Conservation (phyloP, 2,113 vertebrate species). For the Natator depressus region DNA sequence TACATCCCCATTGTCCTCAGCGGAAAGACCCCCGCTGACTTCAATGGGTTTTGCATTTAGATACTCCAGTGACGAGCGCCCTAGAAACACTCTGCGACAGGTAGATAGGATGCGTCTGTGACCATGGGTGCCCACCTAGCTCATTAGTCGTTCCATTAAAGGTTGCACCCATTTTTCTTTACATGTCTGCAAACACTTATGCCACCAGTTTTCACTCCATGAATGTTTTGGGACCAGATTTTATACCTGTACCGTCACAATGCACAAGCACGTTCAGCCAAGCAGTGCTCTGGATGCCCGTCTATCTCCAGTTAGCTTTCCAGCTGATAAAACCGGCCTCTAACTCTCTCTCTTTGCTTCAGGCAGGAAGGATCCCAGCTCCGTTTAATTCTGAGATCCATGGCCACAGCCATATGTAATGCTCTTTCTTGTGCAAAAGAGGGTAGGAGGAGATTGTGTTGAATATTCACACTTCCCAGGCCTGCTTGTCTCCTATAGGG, state of each 20-base stretch:
- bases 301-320: background rate
- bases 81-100: background rate
- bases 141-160: background rate
- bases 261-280: background rate
- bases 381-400: background rate
- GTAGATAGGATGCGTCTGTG: background rate
- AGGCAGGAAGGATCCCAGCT: background rate
- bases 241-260: background rate
- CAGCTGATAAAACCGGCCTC: background rate
- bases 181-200: accelerated
- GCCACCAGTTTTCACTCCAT: background rate
- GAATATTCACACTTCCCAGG: accelerated
- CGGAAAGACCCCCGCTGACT: background rate
- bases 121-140: background rate
- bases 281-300: background rate
- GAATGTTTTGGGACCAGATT: accelerated
- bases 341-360: background rate
- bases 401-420: background rate
- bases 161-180: background rate
- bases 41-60: background rate
- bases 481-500: background rate
- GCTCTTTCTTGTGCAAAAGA: accelerated
- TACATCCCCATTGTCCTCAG: background rate
- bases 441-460: background rate
- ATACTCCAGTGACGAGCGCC: background rate